Base-by-base conservation (phyloP, 2,113 vertebrate genomes). In the Chrysemys picta region DNA sequence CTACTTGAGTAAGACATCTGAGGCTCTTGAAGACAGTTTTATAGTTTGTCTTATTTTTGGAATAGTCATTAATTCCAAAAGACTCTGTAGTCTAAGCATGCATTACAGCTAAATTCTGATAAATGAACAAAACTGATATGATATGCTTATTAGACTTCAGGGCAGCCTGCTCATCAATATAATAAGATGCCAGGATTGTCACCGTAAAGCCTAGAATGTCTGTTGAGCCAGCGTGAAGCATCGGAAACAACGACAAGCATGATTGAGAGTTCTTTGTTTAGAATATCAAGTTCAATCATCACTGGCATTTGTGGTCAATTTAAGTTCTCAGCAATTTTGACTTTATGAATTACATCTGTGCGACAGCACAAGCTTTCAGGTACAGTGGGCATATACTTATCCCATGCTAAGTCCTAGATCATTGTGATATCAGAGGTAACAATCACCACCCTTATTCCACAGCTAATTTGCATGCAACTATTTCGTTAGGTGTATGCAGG, bases 21-120 rank as follows among this genome's bases (percentile, higher is more conserved):
- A 91, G 35, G 8, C 1, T 5, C 1, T 6, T 6, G 1, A 76
- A 0, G 53, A 12, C 1, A 35, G 25, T 14, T 88, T 8, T 35
- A 80, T 4, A 38, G 9, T n/a, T 59, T 89, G 8, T 35, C 88
- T 62, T 53, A 78, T 24, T 8, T n/a, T 7, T 80, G 19, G 19
- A 78, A 91, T 76, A 49, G 50, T 76, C 21, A 25, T 59, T 4
- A 90, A 49, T 38, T 89, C 54, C 75, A 84, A 93, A 82, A 81
- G 22, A 5, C 89, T 22, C 11, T 59, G 47, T 3, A 84, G 29
- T 42, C 6, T 6, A 87, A 72, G 29, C 88, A 75, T 24, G 9
- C 9, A 80, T 3, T 62, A 27, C 3, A 57, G 65, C 25, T 27
- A 79, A 5, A 45, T 19, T 56, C 16, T 25, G 84, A 38, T 42